Evolutionary conservation across 2,797 vertebrate genomes (phyloP), one percentile per base, ranked within the genome.

Genomic region (Sylvia borin): DNA sequence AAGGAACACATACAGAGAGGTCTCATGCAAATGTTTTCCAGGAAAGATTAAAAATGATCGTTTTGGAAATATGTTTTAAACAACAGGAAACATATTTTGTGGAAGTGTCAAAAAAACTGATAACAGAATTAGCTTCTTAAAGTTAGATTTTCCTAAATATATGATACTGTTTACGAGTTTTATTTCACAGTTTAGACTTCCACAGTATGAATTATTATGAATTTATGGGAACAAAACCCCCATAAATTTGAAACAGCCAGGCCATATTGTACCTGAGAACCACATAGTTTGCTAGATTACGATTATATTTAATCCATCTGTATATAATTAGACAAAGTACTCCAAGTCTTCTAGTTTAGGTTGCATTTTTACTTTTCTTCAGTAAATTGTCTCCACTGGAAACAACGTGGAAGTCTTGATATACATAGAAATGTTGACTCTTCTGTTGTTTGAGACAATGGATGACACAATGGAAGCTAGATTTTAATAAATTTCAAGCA

Each of bases 121-220:
- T 64, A 16, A 81, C 89, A 90, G 78, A 95, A 68, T 91, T 54
- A 87, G 17, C 36, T 94, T 27, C 68, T 93, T 48, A 91, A 90
- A 88, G 26, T 9, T 88, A 75, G 51, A 22, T 85, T 43, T 43
- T 91, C n/a, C 29, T 89, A 82, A 76, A 75, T 78, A 64, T 64
- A 57, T 64, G 58, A 73, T 84, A 80, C 34, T 75, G 3, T 78
- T 32, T 67, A 62, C 90, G 89, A 73, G 66, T 96, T 60, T 21
- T 27, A 65, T 92, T 92, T 92, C 34, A 18, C 42, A 50, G 16
- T 90, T 95, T 70, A 55, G 7, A 76, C 60, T 72, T 80, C 12
- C 31, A 65, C 26, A 81, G n/a, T 43, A 86, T 29, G 19, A 94
- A 82, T 92, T 43, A 73, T 68, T 85, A 54, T 72, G 11, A 93